Conservation (phyloP, 2,888 invertebrate genomes). For the Scaptomyza caliginosa region DNA sequence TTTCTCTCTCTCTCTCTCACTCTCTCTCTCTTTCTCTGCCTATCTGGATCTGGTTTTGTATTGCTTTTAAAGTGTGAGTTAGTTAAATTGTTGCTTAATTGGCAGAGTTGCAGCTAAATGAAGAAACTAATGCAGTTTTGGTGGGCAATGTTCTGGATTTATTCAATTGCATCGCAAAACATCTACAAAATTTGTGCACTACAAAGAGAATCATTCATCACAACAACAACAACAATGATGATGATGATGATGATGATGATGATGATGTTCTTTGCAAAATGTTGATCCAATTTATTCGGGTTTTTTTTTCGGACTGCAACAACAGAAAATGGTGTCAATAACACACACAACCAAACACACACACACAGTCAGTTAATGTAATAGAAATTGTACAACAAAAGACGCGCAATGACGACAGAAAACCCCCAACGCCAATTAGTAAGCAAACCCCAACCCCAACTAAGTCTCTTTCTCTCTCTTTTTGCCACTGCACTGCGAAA, state of each 20-base stretch:
- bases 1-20: not conserved
- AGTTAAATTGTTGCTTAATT: constrained; percentile 44
- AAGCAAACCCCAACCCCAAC: constrained; percentile 14
- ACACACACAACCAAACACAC: constrained; percentile 45
- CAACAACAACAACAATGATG: not conserved
- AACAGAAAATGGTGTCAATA: constrained; percentile 73
- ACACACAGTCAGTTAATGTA: constrained; percentile 65
- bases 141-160: not conserved
- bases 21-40: not conserved
- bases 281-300: constrained; percentile 66
- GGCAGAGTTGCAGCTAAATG: constrained; percentile 3
- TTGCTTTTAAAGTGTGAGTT: constrained; percentile 11
- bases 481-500: not conserved
- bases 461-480: not conserved
- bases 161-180: constrained; percentile 20
- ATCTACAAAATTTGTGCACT: constrained; percentile 14
- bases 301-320: constrained; percentile 35
- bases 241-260: constrained; percentile 6
- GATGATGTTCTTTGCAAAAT: constrained; percentile 55
- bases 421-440: constrained; percentile 76
- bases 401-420: constrained; percentile 75
- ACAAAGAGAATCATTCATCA: constrained; percentile 22
- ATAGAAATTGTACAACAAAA: constrained; percentile 76
- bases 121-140: constrained; percentile 3
- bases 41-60: not conserved